Base-by-base conservation (phyloP, 2,113 vertebrate species). In the Baryphthengus martii region DNA sequence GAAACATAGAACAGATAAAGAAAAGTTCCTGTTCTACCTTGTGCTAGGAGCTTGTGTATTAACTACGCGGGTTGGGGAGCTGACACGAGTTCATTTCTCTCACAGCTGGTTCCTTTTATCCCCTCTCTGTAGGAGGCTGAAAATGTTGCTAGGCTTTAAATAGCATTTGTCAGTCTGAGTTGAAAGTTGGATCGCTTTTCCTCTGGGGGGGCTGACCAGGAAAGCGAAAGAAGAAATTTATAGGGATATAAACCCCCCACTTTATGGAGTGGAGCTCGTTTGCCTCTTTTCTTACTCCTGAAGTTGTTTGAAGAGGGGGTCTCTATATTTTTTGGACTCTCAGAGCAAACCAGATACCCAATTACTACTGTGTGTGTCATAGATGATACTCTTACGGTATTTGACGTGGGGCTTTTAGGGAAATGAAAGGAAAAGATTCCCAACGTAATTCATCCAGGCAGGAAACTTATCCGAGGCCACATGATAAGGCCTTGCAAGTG, bases 1-100 rank as follows among this genome's bases (percentile, higher is more conserved):
- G 56, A 24, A 44, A 10, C 1, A 0, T 10, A n/a, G 9, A 31
- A 45, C 0, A 26, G 9, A 88, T 37, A 45, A 77, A 66, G 29
- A 68, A 40, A 55, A 55, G 62, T 20, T 73, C 1, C 0, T 52
- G 1, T 75, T 75, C 26, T 44, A 0, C 49, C 14, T 62, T n/a
- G 33, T 2, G 0, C 67, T 53, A 1, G 58, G 40, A 84, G 1
- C 42, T 33, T 50, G 47, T 26, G 20, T 56, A 13, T 52, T 44
- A 62, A 17, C 70, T 67, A 26, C 59, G 65, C 55, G 2, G 9
- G 0, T 2, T n/a, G 73, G 61, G 76, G 16, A 75, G 12, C 79
- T 45, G 8, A 58, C 33, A 9, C 29, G 9, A 35, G 39, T 7
- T 40, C 16, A 3, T 55, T 82, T 62, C 37, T 85, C 15, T 71